Base-by-base conservation (phyloP, 2,888 invertebrate genomes). In the Hypsopygia costalis region DNA sequence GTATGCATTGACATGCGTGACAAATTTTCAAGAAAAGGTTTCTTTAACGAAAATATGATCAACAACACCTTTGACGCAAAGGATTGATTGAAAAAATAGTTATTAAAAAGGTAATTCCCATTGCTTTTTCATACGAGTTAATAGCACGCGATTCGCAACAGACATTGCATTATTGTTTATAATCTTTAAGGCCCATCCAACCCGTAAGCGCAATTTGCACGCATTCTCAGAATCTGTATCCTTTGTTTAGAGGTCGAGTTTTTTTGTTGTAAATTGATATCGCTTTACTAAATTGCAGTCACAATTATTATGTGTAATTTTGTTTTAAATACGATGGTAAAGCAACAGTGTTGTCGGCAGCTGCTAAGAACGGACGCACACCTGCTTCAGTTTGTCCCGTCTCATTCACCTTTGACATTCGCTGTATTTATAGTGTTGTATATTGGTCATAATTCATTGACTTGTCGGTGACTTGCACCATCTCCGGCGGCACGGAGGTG, bases 351-450 rank as follows among this genome's bases (percentile, higher is more conserved):
- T 52, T 79, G 76, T 77, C 70, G 77, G 79, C 63, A 43, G 46
- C 41, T 46, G 51, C 52, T 52, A 51, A 42, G 45, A 41, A 47
- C 34, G 59, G n/a, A n/a, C n/a, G 16, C 16, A 16, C 79, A 82
- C 82, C 83, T 82, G 82, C 81, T 60, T 52, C 35, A 51, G 47
- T 49, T 46, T 62, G 58, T 65, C 61, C 53, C 55, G 63, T 64
- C 55, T 58, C 52, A 65, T 68, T 74, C 71, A 76, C 75, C 77
- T 82, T 68, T 82, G 83, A 80, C 86, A 83, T 86, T 85, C 76
- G 55, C 58, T 52, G 46, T 51, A 49, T 39, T 51, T 47, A 48
- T 48, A 43, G 45, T 33, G 16, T 16, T 16, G 16, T 16, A 16
- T 16, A 16, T 43, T 34, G 42, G 22, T 43, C 48, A 47, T 49